These are phyloP conservation scores for Calvadosia cruxmelitensis DNA, from an alignment of 30 jellyfish, hydroid and myxozoan species.

Conservation along the genomic window DNA sequence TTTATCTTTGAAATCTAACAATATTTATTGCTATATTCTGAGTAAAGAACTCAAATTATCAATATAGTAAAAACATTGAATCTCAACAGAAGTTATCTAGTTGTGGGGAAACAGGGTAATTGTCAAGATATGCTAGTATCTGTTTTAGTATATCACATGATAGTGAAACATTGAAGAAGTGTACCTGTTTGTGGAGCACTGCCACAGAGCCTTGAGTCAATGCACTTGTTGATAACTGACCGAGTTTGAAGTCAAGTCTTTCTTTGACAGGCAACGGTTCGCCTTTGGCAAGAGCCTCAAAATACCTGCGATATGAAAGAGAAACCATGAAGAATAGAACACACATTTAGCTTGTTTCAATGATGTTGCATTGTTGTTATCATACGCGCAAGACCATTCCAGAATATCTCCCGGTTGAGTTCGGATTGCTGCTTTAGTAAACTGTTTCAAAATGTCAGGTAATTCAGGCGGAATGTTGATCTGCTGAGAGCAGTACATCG, in stretches of 20 bases:
- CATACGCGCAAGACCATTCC: constrained; percentile 61
- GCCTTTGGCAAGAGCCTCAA: constrained; percentile 73
- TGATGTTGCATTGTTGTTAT: not conserved
- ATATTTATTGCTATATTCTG: too few species aligned
- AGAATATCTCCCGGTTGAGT: constrained; percentile 84
- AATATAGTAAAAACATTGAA: too few species aligned
- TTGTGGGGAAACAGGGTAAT: too few species aligned
- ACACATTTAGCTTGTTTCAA: not conserved
- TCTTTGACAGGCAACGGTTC: constrained; percentile 82
- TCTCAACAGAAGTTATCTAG: too few species aligned
- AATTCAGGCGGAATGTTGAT: constrained; percentile 89
- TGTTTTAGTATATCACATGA: too few species aligned
- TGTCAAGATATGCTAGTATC: too few species aligned
- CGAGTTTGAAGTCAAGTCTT: constrained; percentile 77
- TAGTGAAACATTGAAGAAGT: too few species aligned
- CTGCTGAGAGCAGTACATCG: constrained; percentile 88
- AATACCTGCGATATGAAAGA: constrained; percentile 47
- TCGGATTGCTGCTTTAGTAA: constrained; percentile 89
- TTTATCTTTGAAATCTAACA: too few species aligned
- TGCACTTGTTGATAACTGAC: constrained; percentile 56
- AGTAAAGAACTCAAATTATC: too few species aligned
- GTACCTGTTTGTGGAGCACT: constrained; percentile 83
- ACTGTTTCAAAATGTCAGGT: constrained; percentile 85
- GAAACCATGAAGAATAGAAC: too few species aligned
- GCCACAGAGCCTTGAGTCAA: constrained; percentile 76